A percentile compares a stretch with the other conserved stretches of the same genome.
phyloP scores from a whole-genome alignment of 2,113 vertebrate genomes.

The Hucho hucho region DNA sequence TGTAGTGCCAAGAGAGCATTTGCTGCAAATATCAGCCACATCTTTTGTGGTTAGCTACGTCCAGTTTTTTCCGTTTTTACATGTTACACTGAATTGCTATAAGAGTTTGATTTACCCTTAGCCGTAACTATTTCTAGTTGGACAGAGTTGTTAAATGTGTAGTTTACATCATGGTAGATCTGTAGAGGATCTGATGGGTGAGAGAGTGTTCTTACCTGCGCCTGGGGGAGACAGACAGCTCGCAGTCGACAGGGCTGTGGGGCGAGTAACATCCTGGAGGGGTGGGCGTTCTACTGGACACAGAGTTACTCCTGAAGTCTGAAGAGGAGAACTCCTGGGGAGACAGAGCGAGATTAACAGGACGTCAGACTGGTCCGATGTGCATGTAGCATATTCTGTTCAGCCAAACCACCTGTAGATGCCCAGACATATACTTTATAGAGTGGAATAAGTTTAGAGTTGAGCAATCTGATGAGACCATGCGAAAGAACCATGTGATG shows the following conservation, averaged over 20 bases:
- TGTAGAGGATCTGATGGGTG: neutral
- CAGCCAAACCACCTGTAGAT: slow-evolving; percentile 14
- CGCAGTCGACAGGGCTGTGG: slow-evolving; percentile 68
- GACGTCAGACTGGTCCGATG: neutral
- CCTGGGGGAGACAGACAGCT: slow-evolving; percentile 63
- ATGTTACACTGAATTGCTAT: neutral
- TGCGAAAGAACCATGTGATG: slow-evolving; percentile 24
- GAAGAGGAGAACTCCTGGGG: slow-evolving; percentile 67
- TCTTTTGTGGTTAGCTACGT: neutral
- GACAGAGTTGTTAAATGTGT: too few species aligned
- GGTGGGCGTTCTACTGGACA: slow-evolving; percentile 75
- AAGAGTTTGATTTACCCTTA: neutral
- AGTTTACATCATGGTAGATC: neutral
- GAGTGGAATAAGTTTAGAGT: slow-evolving; percentile 12
- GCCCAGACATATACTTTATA: neutral
- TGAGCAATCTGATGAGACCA: slow-evolving; percentile 20
- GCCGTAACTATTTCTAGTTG: neutral
- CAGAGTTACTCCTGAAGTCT: slow-evolving; percentile 69
- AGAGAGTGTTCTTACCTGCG: slow-evolving; percentile 64
- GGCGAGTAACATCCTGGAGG: slow-evolving; percentile 74
- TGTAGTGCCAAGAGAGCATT: neutral
- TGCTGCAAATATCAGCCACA: neutral
- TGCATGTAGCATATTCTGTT: neutral
- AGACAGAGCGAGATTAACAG: neutral
- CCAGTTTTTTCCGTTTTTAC: neutral